Evolutionary conservation across 2,888 invertebrate species (phyloP), one percentile per base, ranked within the genome.

Genomic region (Apamea sordens): DNA sequence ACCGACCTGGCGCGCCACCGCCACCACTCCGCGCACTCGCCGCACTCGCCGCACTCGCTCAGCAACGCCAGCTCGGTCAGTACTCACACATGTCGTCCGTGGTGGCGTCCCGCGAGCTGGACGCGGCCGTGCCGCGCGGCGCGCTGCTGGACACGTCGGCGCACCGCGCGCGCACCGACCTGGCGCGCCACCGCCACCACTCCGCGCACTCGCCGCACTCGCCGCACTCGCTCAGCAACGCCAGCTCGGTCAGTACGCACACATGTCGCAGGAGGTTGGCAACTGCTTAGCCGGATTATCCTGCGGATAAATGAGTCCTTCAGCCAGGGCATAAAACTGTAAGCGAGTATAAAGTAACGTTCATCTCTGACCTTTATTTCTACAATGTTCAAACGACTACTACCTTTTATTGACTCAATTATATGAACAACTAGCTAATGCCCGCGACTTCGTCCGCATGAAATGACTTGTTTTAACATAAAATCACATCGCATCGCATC

Each of bases 111-210:
- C 94, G 98, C 91, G 99, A 99, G 95, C 97, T 99, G 90, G 99
- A 99, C 95, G 98, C 98, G 86, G 98, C 98, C 0, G 98, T 99
- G 82, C 99, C 99, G 75, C 98, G 98, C 89, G 93, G 94, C 90
- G 98, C 94, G 92, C 97, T 99, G 85, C 97, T 99, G 73, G 99
- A 99, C 95, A 98, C 98, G 90, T 98, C 99, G 2, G 98, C 98
- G 28, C 98, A 98, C 92, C 95, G 97, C 92, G 96, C 96, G 86
- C 95, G 96, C 96, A 99, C 98, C 32, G 99, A 99, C 95, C 97
- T 99, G 89, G 99, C 98, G 79, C 98, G 98, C 84, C 96, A 96
- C 90, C 93, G 97, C 75, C 97, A 95, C 91, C 95, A 96, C 91
- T 93, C 96, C 88, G 89, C 94, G 83, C 91, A 91, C 79, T 86